These are phyloP conservation scores for Trididemnum clinides DNA, from an alignment of 23 tunicate species.

Conservation along the genomic window DNA sequence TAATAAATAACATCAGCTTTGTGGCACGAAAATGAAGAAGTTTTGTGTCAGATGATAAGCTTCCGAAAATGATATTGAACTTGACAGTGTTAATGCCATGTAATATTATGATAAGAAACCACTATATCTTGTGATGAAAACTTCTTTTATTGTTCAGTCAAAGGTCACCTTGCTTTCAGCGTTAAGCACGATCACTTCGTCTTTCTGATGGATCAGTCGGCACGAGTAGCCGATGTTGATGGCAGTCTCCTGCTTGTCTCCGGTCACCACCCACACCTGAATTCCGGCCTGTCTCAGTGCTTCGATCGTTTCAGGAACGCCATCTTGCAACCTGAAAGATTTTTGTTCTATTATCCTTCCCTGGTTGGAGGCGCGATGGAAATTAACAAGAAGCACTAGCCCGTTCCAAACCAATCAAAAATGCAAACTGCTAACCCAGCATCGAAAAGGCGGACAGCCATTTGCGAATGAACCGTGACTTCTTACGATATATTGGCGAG, in stretches of 20 bases:
- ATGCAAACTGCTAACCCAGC: no score
- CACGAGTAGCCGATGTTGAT: slow-evolving; percentile 95
- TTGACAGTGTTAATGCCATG: no score
- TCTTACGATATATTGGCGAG: no score
- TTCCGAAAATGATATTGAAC: no score
- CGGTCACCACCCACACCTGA: slow-evolving; percentile 99
- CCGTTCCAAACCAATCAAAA: no score
- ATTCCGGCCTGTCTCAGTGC: slow-evolving; percentile 91
- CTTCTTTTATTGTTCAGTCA: not conserved
- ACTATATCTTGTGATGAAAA: not conserved
- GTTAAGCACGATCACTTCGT: slow-evolving; percentile 77
- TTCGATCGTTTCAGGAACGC: slow-evolving; percentile 98
- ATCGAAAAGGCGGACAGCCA: no score
- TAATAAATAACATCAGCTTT: not conserved
- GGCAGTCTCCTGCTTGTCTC: slow-evolving; percentile 98
- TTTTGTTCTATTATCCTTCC: no score
- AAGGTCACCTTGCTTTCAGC: slow-evolving; percentile 73
- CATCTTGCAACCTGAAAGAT: slow-evolving; percentile 77
- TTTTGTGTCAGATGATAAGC: not conserved
- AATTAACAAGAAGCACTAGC: no score
- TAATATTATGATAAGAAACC: no score
- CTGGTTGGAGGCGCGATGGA: no score
- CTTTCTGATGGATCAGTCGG: slow-evolving; percentile 76
- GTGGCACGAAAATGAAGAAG: not conserved
- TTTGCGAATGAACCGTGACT: no score